Conservation (phyloP, 2,888 invertebrate genomes). For the Conus canariensis region DNA sequence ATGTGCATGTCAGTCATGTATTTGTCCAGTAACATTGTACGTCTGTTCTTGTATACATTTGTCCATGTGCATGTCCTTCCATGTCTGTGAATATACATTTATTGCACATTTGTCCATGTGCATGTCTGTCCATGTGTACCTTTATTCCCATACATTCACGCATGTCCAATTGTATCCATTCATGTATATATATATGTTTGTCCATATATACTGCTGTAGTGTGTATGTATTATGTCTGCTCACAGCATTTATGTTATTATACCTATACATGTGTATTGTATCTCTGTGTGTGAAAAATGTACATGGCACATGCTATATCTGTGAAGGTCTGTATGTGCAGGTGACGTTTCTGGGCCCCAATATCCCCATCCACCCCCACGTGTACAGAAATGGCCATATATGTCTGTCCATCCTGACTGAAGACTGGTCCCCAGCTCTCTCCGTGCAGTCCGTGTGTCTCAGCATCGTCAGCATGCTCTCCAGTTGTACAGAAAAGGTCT, state of each 20-base stretch:
- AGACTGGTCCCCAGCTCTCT: constrained; percentile 99
- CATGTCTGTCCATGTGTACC: no score
- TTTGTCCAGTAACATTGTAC: no score
- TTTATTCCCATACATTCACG: no score
- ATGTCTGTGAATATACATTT: no score
- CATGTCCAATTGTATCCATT: no score
- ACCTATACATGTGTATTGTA: no score
- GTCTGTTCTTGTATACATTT: no score
- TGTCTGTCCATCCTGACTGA: constrained; percentile 98
- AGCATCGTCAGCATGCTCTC: constrained; percentile 99
- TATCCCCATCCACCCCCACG: constrained; percentile 98
- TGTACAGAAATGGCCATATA: constrained; percentile 98
- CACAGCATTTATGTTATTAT: no score
- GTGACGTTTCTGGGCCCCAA: constrained; percentile 86
- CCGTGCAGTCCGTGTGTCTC: constrained; percentile 95
- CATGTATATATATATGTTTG: not conserved
- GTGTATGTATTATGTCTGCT: not conserved
- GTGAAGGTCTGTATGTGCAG: constrained; percentile 61
- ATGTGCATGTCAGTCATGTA: no score
- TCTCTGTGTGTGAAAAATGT: not conserved
- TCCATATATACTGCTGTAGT: not conserved
- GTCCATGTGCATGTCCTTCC: no score
- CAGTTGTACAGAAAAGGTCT: constrained; percentile 98
- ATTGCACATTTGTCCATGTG: no score
- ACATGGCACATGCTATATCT: no score